These are phyloP conservation scores for Hirtodrosophila trivittata DNA, from an alignment of 2,888 invertebrate species.

Conservation along the genomic window DNA sequence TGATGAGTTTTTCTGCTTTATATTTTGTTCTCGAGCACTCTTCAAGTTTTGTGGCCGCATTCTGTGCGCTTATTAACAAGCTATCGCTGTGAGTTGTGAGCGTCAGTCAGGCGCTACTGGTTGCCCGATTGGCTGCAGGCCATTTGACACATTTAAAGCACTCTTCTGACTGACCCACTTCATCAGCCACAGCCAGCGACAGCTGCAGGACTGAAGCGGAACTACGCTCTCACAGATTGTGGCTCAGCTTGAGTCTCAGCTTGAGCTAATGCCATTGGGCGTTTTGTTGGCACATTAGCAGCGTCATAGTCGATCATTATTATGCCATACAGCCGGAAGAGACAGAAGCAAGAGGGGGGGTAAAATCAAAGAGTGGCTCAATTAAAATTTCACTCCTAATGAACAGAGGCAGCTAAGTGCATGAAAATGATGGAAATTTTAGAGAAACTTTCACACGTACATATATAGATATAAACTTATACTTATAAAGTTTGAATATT, in stretches of 20 bases:
- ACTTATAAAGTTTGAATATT: not conserved
- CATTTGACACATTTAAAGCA: constrained; percentile 71
- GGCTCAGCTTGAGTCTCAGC: constrained; percentile 2
- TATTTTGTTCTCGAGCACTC: constrained; percentile 33
- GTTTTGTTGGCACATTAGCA: constrained; percentile 60
- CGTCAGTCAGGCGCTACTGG: constrained; percentile 47
- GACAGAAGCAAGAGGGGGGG: constrained; percentile 16
- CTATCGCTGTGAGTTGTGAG: constrained; percentile 47
- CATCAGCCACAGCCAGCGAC: constrained; percentile 23
- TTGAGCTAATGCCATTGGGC: constrained; percentile 40
- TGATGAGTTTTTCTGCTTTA: constrained; percentile 26
- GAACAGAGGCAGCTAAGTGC: constrained; percentile 10
- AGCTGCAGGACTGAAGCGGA: constrained; percentile 33
- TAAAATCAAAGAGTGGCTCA: constrained; percentile 18
- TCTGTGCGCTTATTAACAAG: constrained; percentile 63
- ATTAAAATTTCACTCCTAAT: constrained; percentile 32
- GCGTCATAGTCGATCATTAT: constrained; percentile 45
- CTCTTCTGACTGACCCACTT: constrained; percentile 76
- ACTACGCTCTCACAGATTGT: constrained; percentile 14
- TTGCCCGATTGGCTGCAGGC: constrained; percentile 61
- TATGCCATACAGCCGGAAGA: constrained; percentile 47
- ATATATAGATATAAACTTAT: too few species aligned
- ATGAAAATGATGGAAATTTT: not conserved
- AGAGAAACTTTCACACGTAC: not conserved
- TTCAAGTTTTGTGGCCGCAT: constrained; percentile 55